These are phyloP conservation scores for Conger conger DNA, from an alignment of 2,113 vertebrate species.

Conservation along the genomic window DNA sequence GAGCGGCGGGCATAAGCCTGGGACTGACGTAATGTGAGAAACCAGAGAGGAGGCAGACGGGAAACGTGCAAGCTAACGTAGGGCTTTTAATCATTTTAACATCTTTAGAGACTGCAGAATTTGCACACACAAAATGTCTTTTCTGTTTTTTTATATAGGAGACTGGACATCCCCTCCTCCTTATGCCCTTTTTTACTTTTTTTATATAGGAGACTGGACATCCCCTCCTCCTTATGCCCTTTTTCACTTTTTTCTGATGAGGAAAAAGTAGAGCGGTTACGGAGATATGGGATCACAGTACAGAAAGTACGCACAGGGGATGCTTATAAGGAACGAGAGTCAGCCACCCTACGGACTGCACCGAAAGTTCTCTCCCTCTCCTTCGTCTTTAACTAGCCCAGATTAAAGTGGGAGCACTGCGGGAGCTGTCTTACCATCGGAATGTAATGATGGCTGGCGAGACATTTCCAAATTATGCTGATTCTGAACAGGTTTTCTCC, in stretches of 20 bases:
- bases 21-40: slow-evolving; percentile 46
- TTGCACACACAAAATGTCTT: neutral
- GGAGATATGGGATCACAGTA: too few species aligned
- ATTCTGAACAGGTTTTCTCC: neutral
- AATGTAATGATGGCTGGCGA: neutral
- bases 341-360: too few species aligned
- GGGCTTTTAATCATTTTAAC: neutral
- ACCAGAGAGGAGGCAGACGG: slow-evolving; percentile 32
- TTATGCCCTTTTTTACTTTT: too few species aligned
- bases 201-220: neutral
- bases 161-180: neutral
- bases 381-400: neutral
- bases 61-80: neutral
- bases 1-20: slow-evolving; percentile 52
- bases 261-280: too few species aligned
- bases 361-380: neutral
- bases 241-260: too few species aligned
- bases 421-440: neutral
- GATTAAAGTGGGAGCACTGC: neutral
- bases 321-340: too few species aligned
- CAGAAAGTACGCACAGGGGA: too few species aligned
- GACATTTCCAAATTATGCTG: neutral
- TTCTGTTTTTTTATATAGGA: neutral
- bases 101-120: neutral
- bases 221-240: too few species aligned